A percentile compares a stretch with the other conserved stretches of the same genome.
Conservation (phyloP, 2,113 vertebrate genomes). For the Halichoeres trimaculatus region DNA sequence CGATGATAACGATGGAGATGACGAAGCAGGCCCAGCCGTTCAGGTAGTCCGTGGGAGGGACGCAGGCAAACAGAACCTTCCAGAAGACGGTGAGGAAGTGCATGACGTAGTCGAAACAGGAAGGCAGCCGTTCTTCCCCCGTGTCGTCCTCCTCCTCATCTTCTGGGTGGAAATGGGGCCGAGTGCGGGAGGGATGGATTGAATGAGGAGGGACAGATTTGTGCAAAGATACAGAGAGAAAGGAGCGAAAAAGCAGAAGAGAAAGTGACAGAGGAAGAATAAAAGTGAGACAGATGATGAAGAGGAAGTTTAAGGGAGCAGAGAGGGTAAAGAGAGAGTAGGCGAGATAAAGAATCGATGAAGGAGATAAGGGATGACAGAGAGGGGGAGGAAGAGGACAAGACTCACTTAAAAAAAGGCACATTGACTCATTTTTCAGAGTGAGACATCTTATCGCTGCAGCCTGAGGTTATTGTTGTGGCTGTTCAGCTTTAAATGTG, state of each 20-base stretch:
- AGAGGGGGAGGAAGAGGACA: constrained; percentile 44
- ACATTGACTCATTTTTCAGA: constrained; percentile 32
- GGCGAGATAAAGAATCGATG: constrained; percentile 42
- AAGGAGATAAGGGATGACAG: constrained; percentile 36
- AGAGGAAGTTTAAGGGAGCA: constrained; percentile 14
- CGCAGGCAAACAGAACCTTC: constrained; percentile 98
- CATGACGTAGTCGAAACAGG: constrained; percentile 99
- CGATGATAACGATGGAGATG: constrained; percentile 94
- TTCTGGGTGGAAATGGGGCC: constrained; percentile 67
- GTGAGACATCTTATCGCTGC: neutral
- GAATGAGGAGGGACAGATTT: neutral
- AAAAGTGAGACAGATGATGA: constrained; percentile 27
- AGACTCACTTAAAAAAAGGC: constrained; percentile 36
- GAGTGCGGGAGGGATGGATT: neutral
- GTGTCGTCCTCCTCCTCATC: constrained; percentile 98
- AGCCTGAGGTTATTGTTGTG: constrained; percentile 12
- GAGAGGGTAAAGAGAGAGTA: constrained; percentile 25
- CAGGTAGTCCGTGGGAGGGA: constrained; percentile 96
- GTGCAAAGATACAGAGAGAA: neutral
- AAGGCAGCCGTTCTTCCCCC: constrained; percentile 94
- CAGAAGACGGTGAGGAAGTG: constrained; percentile 99
- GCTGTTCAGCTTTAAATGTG: constrained; percentile 1
- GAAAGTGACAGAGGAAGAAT: constrained; percentile 9
- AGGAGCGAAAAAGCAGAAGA: constrained; percentile 2
- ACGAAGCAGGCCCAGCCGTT: constrained; percentile 97